phyloP scores from a whole-genome alignment of 2,113 vertebrate genomes.

The Antechinus stuartii region DNA sequence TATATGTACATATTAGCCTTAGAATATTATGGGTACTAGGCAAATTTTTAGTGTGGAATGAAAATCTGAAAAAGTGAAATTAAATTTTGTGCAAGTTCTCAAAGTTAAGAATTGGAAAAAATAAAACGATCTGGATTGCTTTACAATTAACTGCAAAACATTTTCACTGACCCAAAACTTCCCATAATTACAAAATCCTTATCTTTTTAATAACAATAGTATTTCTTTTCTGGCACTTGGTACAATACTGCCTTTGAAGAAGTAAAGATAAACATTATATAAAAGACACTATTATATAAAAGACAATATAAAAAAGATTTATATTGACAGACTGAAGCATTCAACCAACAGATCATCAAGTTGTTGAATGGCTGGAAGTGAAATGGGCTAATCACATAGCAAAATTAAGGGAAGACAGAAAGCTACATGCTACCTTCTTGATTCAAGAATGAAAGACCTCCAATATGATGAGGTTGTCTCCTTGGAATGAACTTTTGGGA shows the following conservation, averaged over 20 bases:
- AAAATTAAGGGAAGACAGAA: not conserved
- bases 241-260: not conserved
- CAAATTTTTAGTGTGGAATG: too few relatives aligned
- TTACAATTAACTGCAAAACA: not conserved
- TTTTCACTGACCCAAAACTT: not conserved
- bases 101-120: not conserved
- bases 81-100: not conserved
- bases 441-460: not conserved
- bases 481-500: not conserved
- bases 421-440: not conserved
- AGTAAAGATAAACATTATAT: not conserved
- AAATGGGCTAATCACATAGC: not conserved
- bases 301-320: not conserved
- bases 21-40: not conserved
- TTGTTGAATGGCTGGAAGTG: not conserved
- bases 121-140: not conserved
- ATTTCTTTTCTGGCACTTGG: not conserved
- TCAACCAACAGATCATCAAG: not conserved
- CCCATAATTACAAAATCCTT: not conserved
- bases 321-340: too few relatives aligned
- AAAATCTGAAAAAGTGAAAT: not conserved
- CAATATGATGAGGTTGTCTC: not conserved
- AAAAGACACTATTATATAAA: not conserved
- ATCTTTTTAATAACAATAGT: not conserved
- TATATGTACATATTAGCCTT: not conserved